Evolutionary conservation across 2,797 vertebrate genomes (phyloP), one percentile per base, ranked within the genome.

Genomic region (Malacoctenus gilli): DNA sequence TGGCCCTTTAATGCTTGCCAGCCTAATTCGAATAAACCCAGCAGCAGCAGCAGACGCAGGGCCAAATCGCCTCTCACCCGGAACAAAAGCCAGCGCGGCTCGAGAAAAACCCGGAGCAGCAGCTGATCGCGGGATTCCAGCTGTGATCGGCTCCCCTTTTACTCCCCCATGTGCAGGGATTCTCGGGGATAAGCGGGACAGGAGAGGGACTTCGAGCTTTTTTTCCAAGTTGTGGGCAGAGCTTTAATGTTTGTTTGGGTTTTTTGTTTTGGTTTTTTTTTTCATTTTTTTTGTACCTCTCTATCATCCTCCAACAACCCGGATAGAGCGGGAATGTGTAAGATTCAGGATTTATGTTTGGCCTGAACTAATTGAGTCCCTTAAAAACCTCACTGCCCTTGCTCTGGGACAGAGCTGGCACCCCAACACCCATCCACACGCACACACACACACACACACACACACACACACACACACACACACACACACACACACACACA

Each of bases 281-380:
- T n/a, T n/a, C 22, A n/a, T n/a, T n/a, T n/a, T n/a, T n/a, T n/a
- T n/a, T n/a, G n/a, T n/a, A n/a, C n/a, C n/a, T n/a, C n/a, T n/a
- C n/a, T n/a, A n/a, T n/a, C n/a, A n/a, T 55, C 30, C 40, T 5
- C n/a, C 55, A 62, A 89, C 68, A 87, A 84, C 85, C 80, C 73
- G 74, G 72, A 85, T 76, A 85, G 79, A 80, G 81, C 72, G 77
- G 80, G 76, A 85, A 89, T 82, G 71, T 43, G 54, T 48, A 73
- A 67, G 69, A 77, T 75, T 82, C 75, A 10, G 84, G 82, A 88
- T 91, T 89, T 90, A 82, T 88, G 82, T 88, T 81, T 68, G 76
- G 81, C 84, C 84, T 85, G 85, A 91, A 87, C 89, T 91, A 90
- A 92, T 89, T 90, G 79, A 91, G 87, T 82, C 82, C 72, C 82